Evolutionary conservation across 30 jellyfish, hydroid and myxozoan species (phyloP), one percentile per base, ranked within the genome.

Genomic region (Aurelia aurita): DNA sequence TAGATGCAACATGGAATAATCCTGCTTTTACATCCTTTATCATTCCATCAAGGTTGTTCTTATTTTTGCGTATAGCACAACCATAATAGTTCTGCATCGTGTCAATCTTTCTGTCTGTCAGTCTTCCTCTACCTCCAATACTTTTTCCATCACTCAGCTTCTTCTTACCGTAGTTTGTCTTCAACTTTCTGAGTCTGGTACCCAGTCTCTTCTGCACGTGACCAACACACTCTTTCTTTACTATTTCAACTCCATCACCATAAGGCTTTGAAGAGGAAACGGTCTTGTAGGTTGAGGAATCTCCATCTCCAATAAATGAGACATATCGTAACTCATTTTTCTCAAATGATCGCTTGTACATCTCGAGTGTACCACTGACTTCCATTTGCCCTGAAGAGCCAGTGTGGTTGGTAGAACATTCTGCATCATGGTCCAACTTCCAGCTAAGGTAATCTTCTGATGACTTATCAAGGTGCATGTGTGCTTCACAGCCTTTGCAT

Each of bases 371-470:
- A 16, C 65, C 65, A 10, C 25, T 21, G 25, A 54, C 65, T 54
- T 54, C 65, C 65, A 54, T 54, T 54, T 54, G 65, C 65, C 65
- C 65, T 10, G 65, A 54, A 16, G 65, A 54, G 25, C 65, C 65
- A 16, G 65, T 16, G 65, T 54, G 65, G 65, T 10, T 54, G 21
- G 21, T 54, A 16, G 65, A 16, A 54, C 65, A 54, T 18, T 16
- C 21, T 18, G 65, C 21, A 21, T 21, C 65, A 54, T 54, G 3
- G 25, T 54, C 25, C 25, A 54, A 16, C 25, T 54, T 54, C 65
- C 65, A 54, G 9, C 25, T 54, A 18, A 54, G 21, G 65, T 54
- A 54, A 5, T 54, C 65, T 54, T 54, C 65, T 18, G 65, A 54
- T 54, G 11, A 18, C 65, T 54, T 54, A 21, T 54, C 65, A 18